Base-by-base conservation (phyloP, 2,888 invertebrate genomes). In the Eutolmus rufibarbis region DNA sequence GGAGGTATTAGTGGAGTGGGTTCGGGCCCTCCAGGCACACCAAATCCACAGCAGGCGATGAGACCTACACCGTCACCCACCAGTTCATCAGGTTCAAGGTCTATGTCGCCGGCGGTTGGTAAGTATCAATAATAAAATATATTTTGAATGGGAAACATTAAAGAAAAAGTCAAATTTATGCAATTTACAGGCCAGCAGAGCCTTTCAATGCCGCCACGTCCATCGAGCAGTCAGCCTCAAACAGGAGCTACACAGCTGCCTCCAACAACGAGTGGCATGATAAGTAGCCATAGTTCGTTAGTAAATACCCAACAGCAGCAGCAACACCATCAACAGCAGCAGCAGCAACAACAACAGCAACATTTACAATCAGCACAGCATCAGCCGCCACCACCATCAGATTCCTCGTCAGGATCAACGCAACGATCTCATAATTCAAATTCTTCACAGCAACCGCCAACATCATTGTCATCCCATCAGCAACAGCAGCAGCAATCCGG, bases 81-180 rank as follows among this genome's bases (percentile, higher is more conserved):
- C 92, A 97, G 97, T 93, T 97, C 97, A 91, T 97, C 97, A 91
- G 97, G 97, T 93, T 98, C 98, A 91, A 96, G 98, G 94, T 98
- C 98, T 94, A 98, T 98, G 97, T 98, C 98, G 93, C 98, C 98
- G 92, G 98, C 98, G 94, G 97, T 98, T 93, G 97, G 97, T 97
- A 92, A 94, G 97, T 95, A 89, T 81, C 51, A 40, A 82, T 40
- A n/a, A 86, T 34, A 5, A 46, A 85, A 31, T 82, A 79, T 85
- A 12, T 31, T 19, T 1, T 85, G 43, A 46, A 46, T 46, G 16
- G 16, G 43, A 46, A 16, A 46, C 43, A 46, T 46, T 14, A 46
- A 46, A 46, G 16, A 46, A 46, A 46, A 14, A 46, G 43, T 46
- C 16, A 40, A 40, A 40, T 40, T 40, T 9, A 40, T 40, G 40